A percentile compares a stretch with the other conserved stretches of the same genome.
These are phyloP conservation scores for Emydura subglobosa DNA, from an alignment of 2,113 vertebrate genomes.

Conservation along the genomic window DNA sequence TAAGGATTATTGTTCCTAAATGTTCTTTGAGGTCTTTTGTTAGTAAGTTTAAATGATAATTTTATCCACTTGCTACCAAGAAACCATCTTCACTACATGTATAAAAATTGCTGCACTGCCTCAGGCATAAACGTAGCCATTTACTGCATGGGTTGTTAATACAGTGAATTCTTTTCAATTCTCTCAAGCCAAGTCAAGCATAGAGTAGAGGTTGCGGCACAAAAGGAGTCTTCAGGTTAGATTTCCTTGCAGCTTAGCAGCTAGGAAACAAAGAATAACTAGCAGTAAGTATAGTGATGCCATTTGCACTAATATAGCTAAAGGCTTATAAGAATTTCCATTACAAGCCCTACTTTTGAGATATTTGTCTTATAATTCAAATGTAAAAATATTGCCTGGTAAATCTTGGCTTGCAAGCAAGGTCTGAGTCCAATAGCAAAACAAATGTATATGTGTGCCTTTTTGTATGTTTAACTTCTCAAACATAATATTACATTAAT, in stretches of 20 bases:
- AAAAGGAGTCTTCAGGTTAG: not conserved
- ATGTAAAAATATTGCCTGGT: not conserved
- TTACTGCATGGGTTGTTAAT: not conserved
- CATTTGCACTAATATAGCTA: not conserved
- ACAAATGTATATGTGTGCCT: not conserved
- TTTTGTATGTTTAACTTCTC: not conserved
- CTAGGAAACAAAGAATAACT: not conserved
- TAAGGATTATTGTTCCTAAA: not conserved
- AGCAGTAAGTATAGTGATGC: not conserved
- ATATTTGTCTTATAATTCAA: not conserved
- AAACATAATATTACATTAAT: not conserved
- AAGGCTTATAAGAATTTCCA: not conserved
- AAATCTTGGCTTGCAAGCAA: not conserved
- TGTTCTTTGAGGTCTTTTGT: not conserved
- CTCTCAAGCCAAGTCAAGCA: constrained; percentile 17
- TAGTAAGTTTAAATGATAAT: not conserved
- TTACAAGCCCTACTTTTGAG: not conserved
- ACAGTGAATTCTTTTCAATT: not conserved
- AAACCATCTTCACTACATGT: not conserved
- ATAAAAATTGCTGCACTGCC: not conserved
- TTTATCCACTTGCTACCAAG: not conserved
- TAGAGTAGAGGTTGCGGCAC: not conserved
- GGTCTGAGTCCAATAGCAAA: not conserved
- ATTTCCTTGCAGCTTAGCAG: not conserved
- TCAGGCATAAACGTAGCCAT: not conserved